Evolutionary conservation across 2,888 invertebrate genomes (phyloP), one percentile per base, ranked within the genome.

Genomic region (Orthosia gracilis): DNA sequence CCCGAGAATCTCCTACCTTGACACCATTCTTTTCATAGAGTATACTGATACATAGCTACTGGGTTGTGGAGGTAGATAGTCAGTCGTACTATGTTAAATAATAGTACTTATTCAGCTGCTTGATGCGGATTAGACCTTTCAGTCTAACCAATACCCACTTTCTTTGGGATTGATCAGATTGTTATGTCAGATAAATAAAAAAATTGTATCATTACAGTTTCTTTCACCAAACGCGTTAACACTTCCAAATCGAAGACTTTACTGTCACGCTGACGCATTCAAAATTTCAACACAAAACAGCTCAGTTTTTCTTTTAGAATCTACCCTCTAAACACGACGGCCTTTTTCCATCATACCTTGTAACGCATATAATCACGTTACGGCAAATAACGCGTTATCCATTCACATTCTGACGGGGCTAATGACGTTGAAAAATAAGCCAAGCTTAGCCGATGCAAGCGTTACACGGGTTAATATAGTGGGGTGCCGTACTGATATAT

Each of bases 351-450:
- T 81, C 83, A 80, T 82, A 89, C 77, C 80, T 84, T 83, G 86
- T 84, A 82, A 71, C 74, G 87, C 84, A 88, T 87, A 87, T 88
- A 88, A 90, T 89, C 85, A 84, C 84, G 85, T 87, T 84, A 87
- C 84, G 81, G 88, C 87, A 89, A 89, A 90, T 90, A 91, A 90
- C 88, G 88, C 87, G 89, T 84, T 88, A 89, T 89, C 90, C 91
- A 90, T 91, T 91, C 88, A 89, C 84, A 86, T 89, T 88, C 85
- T 90, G 90, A 90, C 90, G 86, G 74, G 83, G 64, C 89, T 90
- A 91, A 91, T 91, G 91, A 90, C 87, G 89, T 87, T 91, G 91
- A 91, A 91, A 91, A 91, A 90, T 90, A 90, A 90, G 84, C 89
- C 88, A 77, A 86, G 91, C 86, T 90, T 88, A 89, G 91, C 85